Evolutionary conservation across 2,888 invertebrate genomes (phyloP).

Genomic region (Drosophila aldrichi): DNA sequence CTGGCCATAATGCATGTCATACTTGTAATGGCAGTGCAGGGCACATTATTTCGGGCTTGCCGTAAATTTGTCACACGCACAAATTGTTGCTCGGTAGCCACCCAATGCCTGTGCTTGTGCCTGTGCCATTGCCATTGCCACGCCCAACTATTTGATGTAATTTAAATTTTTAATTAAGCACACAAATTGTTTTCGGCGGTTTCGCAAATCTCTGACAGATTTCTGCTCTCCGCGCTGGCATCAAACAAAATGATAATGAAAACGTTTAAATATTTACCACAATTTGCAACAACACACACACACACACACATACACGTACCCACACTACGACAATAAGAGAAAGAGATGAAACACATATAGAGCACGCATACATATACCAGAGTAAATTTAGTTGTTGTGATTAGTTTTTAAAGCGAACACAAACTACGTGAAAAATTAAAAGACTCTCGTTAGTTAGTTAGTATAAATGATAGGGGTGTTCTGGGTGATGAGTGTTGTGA

Average conservation of each 20-base stretch:
- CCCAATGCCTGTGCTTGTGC: not conserved
- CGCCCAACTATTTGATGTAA: conserved; percentile 72
- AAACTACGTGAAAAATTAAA: conserved; percentile 38
- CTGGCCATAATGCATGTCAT: conserved; percentile 74
- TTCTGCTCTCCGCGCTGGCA: conserved; percentile 53
- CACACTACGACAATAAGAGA: conserved; percentile 33
- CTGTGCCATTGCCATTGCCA: not conserved
- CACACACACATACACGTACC: conserved; percentile 27
- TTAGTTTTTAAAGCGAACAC: conserved; percentile 40
- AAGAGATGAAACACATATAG: conserved; percentile 17
- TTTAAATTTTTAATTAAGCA: conserved; percentile 82
- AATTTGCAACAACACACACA: conserved; percentile 56
- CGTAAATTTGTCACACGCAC: conserved; percentile 73
- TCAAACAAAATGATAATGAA: conserved; percentile 71
- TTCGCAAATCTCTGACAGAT: conserved; percentile 73
- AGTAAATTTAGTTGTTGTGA: conserved; percentile 25
- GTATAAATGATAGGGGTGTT: conserved; percentile 28
- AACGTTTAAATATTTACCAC: conserved; percentile 78
- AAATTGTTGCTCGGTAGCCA: conserved; percentile 52
- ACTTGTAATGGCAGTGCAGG: conserved; percentile 60
- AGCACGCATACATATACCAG: conserved; percentile 10
- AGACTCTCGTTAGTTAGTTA: not conserved
- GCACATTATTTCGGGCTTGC: conserved; percentile 30
- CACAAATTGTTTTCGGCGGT: conserved; percentile 77
- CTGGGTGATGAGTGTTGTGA: conserved; percentile 23